A percentile compares a stretch with the other conserved stretches of the same genome.
Conservation (phyloP, 2,113 vertebrate species). For the Apodemus speciosus region DNA sequence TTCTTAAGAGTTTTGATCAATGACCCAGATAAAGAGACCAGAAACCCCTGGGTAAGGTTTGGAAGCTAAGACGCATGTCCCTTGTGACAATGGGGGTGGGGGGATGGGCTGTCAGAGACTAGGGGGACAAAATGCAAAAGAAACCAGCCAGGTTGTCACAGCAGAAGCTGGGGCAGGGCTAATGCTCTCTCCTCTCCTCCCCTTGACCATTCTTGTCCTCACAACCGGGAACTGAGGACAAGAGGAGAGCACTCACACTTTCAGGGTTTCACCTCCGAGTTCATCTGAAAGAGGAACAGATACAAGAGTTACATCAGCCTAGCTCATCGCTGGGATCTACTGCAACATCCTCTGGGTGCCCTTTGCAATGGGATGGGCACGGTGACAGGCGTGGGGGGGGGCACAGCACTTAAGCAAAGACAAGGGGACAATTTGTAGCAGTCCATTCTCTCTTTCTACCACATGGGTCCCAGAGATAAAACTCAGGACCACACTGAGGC, state of each 20-base stretch:
- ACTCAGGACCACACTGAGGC: no score
- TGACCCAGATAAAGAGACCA: not conserved
- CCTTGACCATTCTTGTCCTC: no score
- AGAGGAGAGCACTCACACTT: conserved; percentile 82
- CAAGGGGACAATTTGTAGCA: not conserved
- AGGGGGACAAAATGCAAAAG: not conserved
- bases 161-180: not conserved
- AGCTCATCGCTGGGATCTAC: not conserved
- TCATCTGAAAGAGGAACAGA: conserved; percentile 84
- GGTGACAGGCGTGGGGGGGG: no score
- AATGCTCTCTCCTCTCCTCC: no score
- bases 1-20: conserved; percentile 43
- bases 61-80: not conserved
- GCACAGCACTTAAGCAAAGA: not conserved
- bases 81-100: not conserved
- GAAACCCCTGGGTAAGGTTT: not conserved
- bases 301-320: not conserved
- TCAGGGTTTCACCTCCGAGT: conserved; percentile 84
- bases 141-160: not conserved
- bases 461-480: not conserved
- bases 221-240: not conserved
- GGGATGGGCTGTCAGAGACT: not conserved
- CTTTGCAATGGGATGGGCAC: not conserved
- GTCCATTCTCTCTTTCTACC: no score
- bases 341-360: not conserved